phyloP scores from a whole-genome alignment of 2,113 vertebrate species.

The Apteryx owenii region DNA sequence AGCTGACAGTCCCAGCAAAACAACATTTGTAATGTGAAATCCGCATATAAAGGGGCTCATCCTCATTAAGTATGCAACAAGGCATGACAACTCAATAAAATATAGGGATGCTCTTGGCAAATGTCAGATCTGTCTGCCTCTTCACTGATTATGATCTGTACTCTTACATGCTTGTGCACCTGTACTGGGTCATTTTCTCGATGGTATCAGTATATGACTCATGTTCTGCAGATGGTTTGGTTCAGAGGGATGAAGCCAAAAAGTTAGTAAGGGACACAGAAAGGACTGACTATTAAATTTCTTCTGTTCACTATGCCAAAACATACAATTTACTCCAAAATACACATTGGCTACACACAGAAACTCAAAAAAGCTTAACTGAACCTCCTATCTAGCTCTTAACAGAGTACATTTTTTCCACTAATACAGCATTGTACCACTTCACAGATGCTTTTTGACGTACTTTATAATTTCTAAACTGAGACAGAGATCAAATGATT shows the following conservation, averaged over 20 bases:
- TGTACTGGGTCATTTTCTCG: neutral
- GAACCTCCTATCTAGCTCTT: neutral
- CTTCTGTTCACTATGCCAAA: fast-evolving
- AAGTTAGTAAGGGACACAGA: neutral
- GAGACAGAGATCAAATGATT: neutral
- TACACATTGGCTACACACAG: neutral
- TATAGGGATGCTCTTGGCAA: conserved; percentile 37
- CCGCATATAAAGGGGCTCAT: conserved; percentile 13
- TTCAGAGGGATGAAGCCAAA: neutral
- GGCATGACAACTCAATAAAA: conserved; percentile 61
- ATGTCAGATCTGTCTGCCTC: conserved; percentile 51
- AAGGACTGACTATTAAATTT: neutral
- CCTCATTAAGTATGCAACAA: conserved; percentile 60
- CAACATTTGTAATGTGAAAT: conserved; percentile 54
- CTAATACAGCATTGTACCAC: neutral
- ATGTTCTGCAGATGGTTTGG: neutral
- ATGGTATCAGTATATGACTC: neutral
- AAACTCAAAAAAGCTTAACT: neutral
- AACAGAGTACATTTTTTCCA: neutral
- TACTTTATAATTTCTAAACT: neutral
- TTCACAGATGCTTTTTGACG: neutral
- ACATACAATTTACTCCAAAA: neutral
- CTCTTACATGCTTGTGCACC: neutral
- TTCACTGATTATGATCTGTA: conserved; percentile 32
- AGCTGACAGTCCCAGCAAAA: conserved; percentile 51